Evolutionary conservation across 1,140 invertebrate species (phyloP).

Genomic region (Diprion similis): DNA sequence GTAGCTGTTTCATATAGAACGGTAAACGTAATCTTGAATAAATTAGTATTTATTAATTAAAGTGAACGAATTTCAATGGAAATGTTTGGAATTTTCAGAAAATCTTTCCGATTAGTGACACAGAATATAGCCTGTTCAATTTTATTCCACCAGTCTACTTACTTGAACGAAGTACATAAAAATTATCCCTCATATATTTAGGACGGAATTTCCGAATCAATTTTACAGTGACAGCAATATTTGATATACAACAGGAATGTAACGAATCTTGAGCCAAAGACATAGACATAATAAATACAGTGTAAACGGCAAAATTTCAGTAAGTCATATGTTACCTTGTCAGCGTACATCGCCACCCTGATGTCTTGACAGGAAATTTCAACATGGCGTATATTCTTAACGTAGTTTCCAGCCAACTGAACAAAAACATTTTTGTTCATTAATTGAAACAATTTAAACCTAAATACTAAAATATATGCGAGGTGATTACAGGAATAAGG

Average conservation of each 20-base stretch:
- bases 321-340: conserved; percentile 75
- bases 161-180: too few species aligned
- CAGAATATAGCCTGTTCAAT: too few species aligned
- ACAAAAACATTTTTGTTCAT: conserved; percentile 43
- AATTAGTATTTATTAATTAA: too few species aligned
- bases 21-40: too few species aligned
- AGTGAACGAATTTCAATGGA: too few species aligned
- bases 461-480: conserved; percentile 25
- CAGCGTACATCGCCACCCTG: conserved; percentile 96
- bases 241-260: background rate
- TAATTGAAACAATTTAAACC: conserved; percentile 25
- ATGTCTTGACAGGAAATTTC: conserved; percentile 94
- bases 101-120: too few species aligned
- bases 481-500: background rate
- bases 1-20: too few species aligned
- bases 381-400: conserved; percentile 91
- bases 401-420: conserved; percentile 92
- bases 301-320: conserved; percentile 25
- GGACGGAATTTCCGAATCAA: background rate
- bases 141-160: too few species aligned
- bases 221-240: background rate
- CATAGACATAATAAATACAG: conserved; percentile 24
- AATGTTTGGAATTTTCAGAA: too few species aligned
- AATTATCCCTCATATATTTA: too few species aligned
- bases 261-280: conserved; percentile 11